Conservation (phyloP, 2,113 vertebrate species). For the Macquaria ambigua region DNA sequence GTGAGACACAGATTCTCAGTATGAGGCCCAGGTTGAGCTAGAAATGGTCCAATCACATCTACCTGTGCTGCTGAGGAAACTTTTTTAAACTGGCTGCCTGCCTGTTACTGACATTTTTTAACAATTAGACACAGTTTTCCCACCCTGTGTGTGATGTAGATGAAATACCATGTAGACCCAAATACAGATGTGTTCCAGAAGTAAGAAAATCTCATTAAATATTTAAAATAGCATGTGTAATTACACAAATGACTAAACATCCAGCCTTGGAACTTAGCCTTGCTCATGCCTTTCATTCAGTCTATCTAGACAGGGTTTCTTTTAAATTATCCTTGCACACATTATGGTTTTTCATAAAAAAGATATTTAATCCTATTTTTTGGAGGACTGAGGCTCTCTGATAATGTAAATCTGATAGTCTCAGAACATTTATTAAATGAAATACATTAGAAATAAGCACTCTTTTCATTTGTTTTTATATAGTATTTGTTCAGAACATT, state of each 20-base stretch:
- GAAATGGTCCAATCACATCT: slow-evolving; percentile 31
- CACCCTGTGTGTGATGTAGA: neutral
- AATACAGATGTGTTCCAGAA: neutral
- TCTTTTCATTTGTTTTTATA: too few relatives aligned
- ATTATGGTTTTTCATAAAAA: too few relatives aligned
- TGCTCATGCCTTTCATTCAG: neutral
- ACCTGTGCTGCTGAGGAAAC: slow-evolving; percentile 10
- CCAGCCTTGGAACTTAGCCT: neutral
- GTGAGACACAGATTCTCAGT: slow-evolving; percentile 26
- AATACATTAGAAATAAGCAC: too few relatives aligned
- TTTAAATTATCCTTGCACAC: neutral
- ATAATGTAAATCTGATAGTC: too few relatives aligned
- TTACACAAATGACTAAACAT: neutral
- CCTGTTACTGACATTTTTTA: neutral
- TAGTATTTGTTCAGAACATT: too few relatives aligned
- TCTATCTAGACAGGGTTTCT: neutral
- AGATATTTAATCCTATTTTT: too few relatives aligned
- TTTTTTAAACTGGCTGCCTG: neutral
- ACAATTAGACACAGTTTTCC: neutral
- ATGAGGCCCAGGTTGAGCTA: slow-evolving; percentile 17
- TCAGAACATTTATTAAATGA: too few relatives aligned
- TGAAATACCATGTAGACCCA: neutral
- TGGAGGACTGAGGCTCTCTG: too few relatives aligned
- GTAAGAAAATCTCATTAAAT: neutral
- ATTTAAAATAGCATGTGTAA: neutral